Evolutionary conservation across 53 echinoderm and acorn worm genomes (phyloP), one percentile per base, ranked within the genome.

Genomic region (Apostichopus leukothele): DNA sequence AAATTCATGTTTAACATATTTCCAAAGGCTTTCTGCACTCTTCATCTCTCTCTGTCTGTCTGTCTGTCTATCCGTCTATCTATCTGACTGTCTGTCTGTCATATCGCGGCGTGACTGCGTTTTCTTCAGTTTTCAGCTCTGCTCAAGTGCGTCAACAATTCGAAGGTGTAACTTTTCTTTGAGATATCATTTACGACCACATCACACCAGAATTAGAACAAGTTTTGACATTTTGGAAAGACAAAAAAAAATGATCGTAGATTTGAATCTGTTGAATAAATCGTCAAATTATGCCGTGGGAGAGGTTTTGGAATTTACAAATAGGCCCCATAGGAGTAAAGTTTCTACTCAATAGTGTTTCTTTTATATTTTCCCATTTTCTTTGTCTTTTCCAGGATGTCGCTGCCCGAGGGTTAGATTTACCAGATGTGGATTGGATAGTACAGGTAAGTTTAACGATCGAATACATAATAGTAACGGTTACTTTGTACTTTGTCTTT

Each of bases 391-490:
- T 50, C 1, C 74, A 98, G 98, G 98, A 98, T 93, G 98, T 98
- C 12, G 98, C 98, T 57, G 98, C 98, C 59, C 94, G 98, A 75
- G 98, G 98, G 1, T 76, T 98, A 52, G 98, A 98, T 75, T 73
- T 98, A 27, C 98, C 98, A 7, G 93, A 95, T 88, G 98, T 98
- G 14, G 94, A 94, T 60, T 98, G 98, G 98, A 98, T 98, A 63
- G 92, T 98, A 11, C 98, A 96, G 76, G 96, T 96, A 71, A 71
- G 91, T 92, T 71, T 71, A 71, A 71, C 14, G 63, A 63, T 63
- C 18, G 5, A 57, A 57, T 57, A 7, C 10, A 57, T 57, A 10
- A 57, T 57, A 78, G 39, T 39, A 78, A 78, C 23, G 14, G 79
- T 39, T 39, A 78, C 39, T 53, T 51, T 18, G 79, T 75, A 27